Evolutionary conservation across 2,113 vertebrate genomes (phyloP).

Genomic region (Zosterops hypoxanthus): DNA sequence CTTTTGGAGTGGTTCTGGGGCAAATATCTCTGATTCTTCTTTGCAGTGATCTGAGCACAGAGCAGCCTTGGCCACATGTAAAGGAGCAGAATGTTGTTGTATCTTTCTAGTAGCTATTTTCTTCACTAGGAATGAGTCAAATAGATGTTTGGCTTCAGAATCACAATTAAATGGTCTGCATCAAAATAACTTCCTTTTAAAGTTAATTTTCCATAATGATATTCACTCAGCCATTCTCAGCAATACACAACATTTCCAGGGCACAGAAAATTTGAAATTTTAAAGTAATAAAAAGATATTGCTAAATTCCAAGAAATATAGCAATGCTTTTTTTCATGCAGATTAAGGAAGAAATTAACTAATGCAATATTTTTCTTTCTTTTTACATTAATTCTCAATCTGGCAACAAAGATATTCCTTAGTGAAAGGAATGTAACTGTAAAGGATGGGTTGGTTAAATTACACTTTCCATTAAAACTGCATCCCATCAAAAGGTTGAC

Average conservation of each 20-base stretch:
- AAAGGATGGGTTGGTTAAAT: not conserved
- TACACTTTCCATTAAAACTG: not conserved
- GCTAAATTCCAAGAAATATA: not conserved
- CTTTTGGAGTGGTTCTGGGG: not conserved
- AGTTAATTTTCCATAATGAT: not conserved
- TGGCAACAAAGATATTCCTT: not conserved
- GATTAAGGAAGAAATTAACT: not conserved
- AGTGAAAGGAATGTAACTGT: not conserved
- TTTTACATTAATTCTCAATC: not conserved
- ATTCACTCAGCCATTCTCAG: not conserved
- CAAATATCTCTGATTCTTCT: not conserved
- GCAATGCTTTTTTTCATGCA: not conserved
- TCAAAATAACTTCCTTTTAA: not conserved
- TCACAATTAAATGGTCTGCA: not conserved
- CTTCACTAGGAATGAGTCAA: not conserved
- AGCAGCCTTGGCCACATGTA: not conserved
- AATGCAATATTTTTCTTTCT: not conserved
- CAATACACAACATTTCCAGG: not conserved
- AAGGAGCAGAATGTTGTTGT: not conserved
- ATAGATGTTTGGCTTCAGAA: not conserved
- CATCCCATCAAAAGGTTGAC: not conserved
- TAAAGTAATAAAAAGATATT: not conserved
- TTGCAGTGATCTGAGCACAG: not conserved
- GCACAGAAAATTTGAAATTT: not conserved
- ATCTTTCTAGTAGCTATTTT: not conserved